Evolutionary conservation across 2,113 vertebrate genomes (phyloP).

Genomic region (Lepus europaeus): DNA sequence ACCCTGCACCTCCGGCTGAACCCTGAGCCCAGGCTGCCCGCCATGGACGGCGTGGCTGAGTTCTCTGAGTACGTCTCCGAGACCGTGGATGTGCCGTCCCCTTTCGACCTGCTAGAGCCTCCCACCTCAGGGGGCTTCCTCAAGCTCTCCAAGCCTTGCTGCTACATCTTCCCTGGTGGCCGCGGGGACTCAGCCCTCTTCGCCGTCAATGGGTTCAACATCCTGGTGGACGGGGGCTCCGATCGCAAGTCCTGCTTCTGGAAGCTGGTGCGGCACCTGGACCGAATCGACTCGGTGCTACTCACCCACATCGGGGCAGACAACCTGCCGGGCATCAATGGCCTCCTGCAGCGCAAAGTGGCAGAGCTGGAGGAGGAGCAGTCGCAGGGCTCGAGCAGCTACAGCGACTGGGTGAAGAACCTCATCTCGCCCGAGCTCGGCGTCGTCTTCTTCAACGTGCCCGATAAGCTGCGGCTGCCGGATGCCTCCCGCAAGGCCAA

Average conservation of each 20-base stretch:
- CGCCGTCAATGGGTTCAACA: constrained; percentile 98
- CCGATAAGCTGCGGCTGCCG: constrained; percentile 95
- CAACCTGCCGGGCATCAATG: constrained; percentile 98
- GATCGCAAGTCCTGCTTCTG: constrained; percentile 98
- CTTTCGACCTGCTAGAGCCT: constrained; percentile 97
- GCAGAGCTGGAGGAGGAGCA: constrained; percentile 97
- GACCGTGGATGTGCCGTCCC: constrained; percentile 95
- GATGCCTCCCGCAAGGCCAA: constrained; percentile 96
- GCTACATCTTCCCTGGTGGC: constrained; percentile 98
- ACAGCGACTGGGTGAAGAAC: constrained; percentile 98
- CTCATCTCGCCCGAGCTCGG: constrained; percentile 98
- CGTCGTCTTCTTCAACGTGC: constrained; percentile 98
- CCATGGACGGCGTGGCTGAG: constrained; percentile 97
- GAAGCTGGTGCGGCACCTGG: constrained; percentile 98
- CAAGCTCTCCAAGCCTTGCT: constrained; percentile 98
- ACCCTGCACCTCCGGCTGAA: constrained; percentile 93
- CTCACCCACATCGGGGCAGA: constrained; percentile 98
- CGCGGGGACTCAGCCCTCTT: constrained; percentile 98
- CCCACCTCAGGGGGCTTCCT: constrained; percentile 98
- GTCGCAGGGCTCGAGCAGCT: constrained; percentile 94
- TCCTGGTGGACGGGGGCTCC: constrained; percentile 97
- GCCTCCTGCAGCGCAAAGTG: constrained; percentile 97
- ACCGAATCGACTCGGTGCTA: constrained; percentile 97
- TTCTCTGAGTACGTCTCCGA: constrained; percentile 97
- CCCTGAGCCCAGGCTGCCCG: constrained; percentile 91